These are phyloP conservation scores for Stomatorhinus ivindoensis DNA, from an alignment of 2,113 vertebrate species.

Conservation along the genomic window DNA sequence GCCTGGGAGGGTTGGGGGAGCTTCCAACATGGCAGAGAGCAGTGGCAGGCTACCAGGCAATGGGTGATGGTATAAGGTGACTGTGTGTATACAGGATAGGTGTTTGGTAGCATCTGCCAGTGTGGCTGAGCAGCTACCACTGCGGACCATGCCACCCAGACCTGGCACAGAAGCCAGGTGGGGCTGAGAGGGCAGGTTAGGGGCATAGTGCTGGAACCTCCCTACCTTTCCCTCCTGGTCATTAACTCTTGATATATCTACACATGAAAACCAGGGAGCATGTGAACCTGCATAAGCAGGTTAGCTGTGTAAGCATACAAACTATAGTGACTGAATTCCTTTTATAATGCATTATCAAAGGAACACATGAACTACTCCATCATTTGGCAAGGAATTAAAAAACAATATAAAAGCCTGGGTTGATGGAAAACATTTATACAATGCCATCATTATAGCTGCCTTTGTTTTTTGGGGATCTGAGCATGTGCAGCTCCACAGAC, in stretches of 20 bases:
- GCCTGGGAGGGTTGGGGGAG: constrained; percentile 30
- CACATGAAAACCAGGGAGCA: not conserved
- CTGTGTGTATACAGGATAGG: not conserved
- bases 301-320: not conserved
- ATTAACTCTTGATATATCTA: not conserved
- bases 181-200: not conserved
- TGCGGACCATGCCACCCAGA: not conserved
- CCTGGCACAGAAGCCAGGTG: not conserved
- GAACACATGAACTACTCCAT: not conserved
- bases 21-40: constrained; percentile 53
- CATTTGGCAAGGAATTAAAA: not conserved
- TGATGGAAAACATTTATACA: not conserved
- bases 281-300: not conserved
- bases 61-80: not conserved
- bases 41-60: constrained; percentile 53
- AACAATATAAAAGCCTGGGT: not conserved
- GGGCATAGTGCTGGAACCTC: not conserved
- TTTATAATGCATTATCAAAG: not conserved
- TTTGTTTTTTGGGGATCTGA: not conserved
- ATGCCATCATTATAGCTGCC: not conserved
- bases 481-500: not conserved
- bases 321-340: not conserved
- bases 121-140: not conserved
- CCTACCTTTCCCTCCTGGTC: not conserved
- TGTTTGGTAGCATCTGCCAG: not conserved